Evolutionary conservation across 2,888 invertebrate species (phyloP), one percentile per base, ranked within the genome.

Genomic region (Scrobipalpa atriplicella): DNA sequence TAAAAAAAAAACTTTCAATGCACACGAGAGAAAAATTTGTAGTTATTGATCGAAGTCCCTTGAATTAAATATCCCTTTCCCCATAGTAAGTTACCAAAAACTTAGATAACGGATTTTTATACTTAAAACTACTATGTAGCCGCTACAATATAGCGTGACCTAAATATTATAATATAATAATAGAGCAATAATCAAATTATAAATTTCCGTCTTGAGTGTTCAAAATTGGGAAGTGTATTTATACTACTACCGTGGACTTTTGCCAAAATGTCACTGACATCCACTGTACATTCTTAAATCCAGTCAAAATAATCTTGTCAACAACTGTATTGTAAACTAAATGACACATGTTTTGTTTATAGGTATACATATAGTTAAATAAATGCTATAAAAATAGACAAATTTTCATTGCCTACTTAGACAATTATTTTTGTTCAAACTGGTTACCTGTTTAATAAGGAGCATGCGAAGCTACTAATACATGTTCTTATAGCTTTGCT

Each of bases 221-320:
- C 78, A 85, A 89, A 86, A 87, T 88, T 85, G 76, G 84, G 88
- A 83, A 41, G 56, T 54, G 18, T 89, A 92, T 90, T 89, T 91
- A 92, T 89, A 89, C 83, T 83, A 89, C 83, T 83, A 83, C 79
- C 69, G 80, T 90, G 92, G 92, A 90, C 78, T 80, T 73, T 73
- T 90, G 92, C 92, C 92, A 92, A 91, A 83, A 88, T 87, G 89
- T 87, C 87, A 87, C 82, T 86, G 88, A 90, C 90, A 89, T 88
- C 77, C 84, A 81, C 74, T 70, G 69, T 71, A 74, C 82, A 83
- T 84, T 85, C 80, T 86, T 78, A 83, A 83, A 84, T 81, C 75
- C 78, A 78, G 72, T 81, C 81, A 80, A 86, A 86, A 79, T 82
- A 79, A 76, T 79, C 67, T 52, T 71, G 67, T 66, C 65, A 68